These are phyloP conservation scores for Drosophila lacteicornis DNA, from an alignment of 1,140 invertebrate species.

Conservation along the genomic window DNA sequence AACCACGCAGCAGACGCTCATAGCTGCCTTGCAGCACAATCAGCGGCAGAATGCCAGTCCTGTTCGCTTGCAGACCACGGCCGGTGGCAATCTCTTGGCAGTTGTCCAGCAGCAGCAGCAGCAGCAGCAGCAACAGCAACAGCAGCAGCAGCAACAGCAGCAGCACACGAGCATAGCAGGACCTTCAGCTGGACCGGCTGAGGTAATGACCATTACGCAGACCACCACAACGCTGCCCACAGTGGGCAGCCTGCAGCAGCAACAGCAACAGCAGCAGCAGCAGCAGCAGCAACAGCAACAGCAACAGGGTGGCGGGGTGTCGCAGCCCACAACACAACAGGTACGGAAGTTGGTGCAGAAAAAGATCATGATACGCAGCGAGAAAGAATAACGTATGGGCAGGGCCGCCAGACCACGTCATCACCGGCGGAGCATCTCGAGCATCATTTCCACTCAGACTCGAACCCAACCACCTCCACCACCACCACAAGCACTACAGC, in stretches of 20 bases:
- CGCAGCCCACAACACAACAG: constrained; percentile 76
- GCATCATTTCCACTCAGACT: constrained; percentile 44
- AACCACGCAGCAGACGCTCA: constrained; percentile 84
- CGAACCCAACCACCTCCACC: constrained; percentile 24
- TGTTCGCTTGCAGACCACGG: constrained; percentile 85
- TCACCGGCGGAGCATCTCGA: constrained; percentile 55
- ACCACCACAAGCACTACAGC: constrained; percentile 42
- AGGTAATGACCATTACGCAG: constrained; percentile 80
- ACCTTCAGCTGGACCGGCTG: constrained; percentile 58
- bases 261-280: constrained; percentile 37
- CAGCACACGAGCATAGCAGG: constrained; percentile 51
- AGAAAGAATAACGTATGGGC: constrained; percentile 75
- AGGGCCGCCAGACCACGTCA: constrained; percentile 52
- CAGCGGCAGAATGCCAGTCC: constrained; percentile 85
- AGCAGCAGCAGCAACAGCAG: constrained; percentile 51
- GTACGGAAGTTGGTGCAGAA: constrained; percentile 84
- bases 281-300: constrained; percentile 59
- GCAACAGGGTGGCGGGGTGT: constrained; percentile 44
- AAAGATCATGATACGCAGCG: constrained; percentile 84
- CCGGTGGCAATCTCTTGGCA: constrained; percentile 85
- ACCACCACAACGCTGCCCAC: constrained; percentile 66
- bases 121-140: constrained; percentile 61
- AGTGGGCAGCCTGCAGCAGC: constrained; percentile 52
- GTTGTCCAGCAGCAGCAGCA: constrained; percentile 85
- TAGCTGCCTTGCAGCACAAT: constrained; percentile 83